Base-by-base conservation (phyloP, 2,113 vertebrate genomes). In the Mormoops blainvillei region DNA sequence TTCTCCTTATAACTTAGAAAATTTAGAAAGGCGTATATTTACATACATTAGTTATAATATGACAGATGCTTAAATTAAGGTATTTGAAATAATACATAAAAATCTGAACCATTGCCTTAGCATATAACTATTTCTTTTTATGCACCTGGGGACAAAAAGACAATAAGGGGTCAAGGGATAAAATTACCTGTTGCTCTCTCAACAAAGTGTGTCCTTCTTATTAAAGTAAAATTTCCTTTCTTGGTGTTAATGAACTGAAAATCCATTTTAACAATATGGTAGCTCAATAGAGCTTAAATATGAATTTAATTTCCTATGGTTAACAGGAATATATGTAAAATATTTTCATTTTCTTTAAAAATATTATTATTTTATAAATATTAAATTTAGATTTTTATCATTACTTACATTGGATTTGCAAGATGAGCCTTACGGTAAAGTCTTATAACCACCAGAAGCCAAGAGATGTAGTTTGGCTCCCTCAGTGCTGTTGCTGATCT, bases 141-240 rank as follows among this genome's bases (percentile, higher is more conserved):
- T 4, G 4, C 5, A 96, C 19, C 91, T 73, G 2, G 9, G 13
- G 80, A n/a, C n/a, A 78, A 88, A 76, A 22, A 92, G 67, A 90
- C 76, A 82, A 81, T 20, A 93, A 92, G 26, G 1, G 2, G 31
- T 52, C 80, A 96, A 13, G 70, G 67, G 31, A 61, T 12, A 92
- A 71, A 96, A 96, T 91, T 96, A 54, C 52, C n/a, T 85, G 93
- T 95, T 95, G 94, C 90, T 92, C 33, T 26, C 5, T 48, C 52
- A 96, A 93, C 14, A 96, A 70, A 73, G 3, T 71, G 3, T 45
- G 94, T 50, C 45, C 20, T 67, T 85, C 82, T 67, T 87, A 90
- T 82, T 94, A 88, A 73, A 81, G 71, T 89, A 45, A 58, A 4
- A 80, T 92, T 82, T 10, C 26, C 65, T 50, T 87, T 74, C 70